These are phyloP conservation scores for Egretta garzetta DNA, from an alignment of 2,113 vertebrate species.

Conservation along the genomic window DNA sequence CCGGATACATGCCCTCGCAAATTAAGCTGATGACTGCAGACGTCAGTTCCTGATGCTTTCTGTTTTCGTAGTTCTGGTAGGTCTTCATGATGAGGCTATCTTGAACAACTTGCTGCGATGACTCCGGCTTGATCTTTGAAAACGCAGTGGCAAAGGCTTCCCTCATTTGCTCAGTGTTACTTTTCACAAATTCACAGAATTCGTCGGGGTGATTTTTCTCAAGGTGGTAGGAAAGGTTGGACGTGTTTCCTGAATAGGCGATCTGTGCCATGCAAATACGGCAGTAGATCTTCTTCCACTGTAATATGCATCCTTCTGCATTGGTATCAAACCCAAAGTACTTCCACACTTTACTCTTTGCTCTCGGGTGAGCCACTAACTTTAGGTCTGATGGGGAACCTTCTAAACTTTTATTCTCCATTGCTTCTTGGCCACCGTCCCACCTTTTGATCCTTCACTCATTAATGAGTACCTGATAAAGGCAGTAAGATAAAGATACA, in stretches of 20 bases:
- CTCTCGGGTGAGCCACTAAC: constrained; percentile 88
- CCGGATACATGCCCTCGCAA: constrained; percentile 85
- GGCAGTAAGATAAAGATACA: constrained; percentile 82
- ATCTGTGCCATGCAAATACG: constrained; percentile 90
- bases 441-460: constrained; percentile 77
- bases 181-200: constrained; percentile 87
- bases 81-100: constrained; percentile 74
- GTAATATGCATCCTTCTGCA: constrained; percentile 88
- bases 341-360: constrained; percentile 94
- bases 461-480: constrained; percentile 85
- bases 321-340: constrained; percentile 92
- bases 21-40: constrained; percentile 80
- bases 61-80: constrained; percentile 71
- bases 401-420: constrained; percentile 83
- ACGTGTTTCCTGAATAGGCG: constrained; percentile 90
- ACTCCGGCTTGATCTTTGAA: constrained; percentile 82
- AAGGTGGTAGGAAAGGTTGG: constrained; percentile 90
- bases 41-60: constrained; percentile 82
- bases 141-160: constrained; percentile 83
- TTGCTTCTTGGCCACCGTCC: constrained; percentile 75
- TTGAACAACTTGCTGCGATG: constrained; percentile 67
- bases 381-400: constrained; percentile 82
- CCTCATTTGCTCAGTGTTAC: constrained; percentile 87
- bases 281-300: constrained; percentile 91
- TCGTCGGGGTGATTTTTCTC: constrained; percentile 89